Percentiles rank a stretch among this genome's conserved stretches.
phyloP scores from a whole-genome alignment of 2,888 invertebrate species.

The Charanyca ferruginea region DNA sequence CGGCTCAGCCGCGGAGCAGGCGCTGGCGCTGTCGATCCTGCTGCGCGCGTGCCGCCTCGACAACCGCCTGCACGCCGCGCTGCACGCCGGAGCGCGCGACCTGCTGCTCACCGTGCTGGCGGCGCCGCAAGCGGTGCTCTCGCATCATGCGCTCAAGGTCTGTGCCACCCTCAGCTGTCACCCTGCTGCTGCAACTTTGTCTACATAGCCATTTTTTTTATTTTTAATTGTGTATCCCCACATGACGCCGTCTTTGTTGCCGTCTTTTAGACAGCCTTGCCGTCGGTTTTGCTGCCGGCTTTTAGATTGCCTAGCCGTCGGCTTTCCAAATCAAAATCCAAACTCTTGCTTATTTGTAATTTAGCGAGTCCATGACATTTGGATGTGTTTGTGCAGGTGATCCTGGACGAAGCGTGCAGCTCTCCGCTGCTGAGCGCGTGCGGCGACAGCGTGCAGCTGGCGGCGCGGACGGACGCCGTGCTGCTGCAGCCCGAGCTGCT shows the following conservation, averaged over 20 bases:
- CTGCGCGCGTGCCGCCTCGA: slow-evolving; percentile 92
- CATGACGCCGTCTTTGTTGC: too few relatives aligned
- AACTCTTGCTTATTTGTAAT: too few relatives aligned
- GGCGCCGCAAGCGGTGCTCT: slow-evolving; percentile 90
- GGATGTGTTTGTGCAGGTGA: slow-evolving; percentile 80
- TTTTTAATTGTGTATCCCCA: too few relatives aligned
- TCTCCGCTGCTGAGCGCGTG: slow-evolving; percentile 81
- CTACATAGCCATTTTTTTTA: too few relatives aligned
- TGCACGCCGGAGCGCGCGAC: slow-evolving; percentile 90
- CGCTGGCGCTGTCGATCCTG: slow-evolving; percentile 91
- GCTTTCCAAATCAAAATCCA: too few relatives aligned
- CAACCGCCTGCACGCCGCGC: slow-evolving; percentile 91
- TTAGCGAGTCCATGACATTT: background rate
- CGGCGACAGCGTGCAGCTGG: slow-evolving; percentile 79
- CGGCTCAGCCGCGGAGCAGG: slow-evolving; percentile 91
- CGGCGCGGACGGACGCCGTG: slow-evolving; percentile 85
- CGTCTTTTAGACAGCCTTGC: too few relatives aligned
- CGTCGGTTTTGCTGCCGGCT: too few relatives aligned
- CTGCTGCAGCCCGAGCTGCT: slow-evolving; percentile 91
- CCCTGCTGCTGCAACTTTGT: too few relatives aligned
- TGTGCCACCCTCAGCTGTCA: too few relatives aligned
- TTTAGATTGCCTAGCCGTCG: too few relatives aligned
- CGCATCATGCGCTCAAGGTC: slow-evolving; percentile 91
- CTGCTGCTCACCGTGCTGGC: slow-evolving; percentile 92
- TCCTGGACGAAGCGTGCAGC: slow-evolving; percentile 93